Evolutionary conservation across 2,888 invertebrate genomes (phyloP).

Genomic region (Nymphalis c-album): DNA sequence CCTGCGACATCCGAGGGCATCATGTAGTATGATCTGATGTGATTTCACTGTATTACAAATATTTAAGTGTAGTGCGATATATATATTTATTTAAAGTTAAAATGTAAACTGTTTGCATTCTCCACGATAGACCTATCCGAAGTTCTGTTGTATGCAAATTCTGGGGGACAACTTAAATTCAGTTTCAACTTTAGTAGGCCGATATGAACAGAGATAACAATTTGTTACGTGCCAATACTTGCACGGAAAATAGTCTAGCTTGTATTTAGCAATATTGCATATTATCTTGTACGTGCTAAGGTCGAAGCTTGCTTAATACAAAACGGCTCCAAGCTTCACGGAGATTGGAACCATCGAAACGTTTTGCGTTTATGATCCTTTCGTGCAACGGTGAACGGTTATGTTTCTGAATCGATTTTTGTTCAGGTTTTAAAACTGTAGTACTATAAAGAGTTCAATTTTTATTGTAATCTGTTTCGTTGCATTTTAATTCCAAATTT

Average conservation of each 20-base stretch:
- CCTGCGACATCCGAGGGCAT: too few species aligned
- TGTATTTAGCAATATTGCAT: conserved; percentile 12
- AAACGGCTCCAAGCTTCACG: conserved; percentile 39
- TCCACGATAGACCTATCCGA: not conserved
- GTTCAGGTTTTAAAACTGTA: conserved; percentile 21
- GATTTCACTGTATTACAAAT: too few species aligned
- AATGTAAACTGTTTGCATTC: too few species aligned
- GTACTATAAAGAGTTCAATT: conserved; percentile 13
- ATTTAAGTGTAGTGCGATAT: not conserved
- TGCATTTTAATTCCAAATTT: conserved; percentile 5
- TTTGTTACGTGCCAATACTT: conserved; percentile 27
- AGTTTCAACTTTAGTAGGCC: conserved; percentile 18
- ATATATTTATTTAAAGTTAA: not conserved
- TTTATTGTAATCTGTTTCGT: conserved; percentile 9
- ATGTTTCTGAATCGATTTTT: conserved; percentile 34
- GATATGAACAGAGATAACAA: conserved; percentile 31
- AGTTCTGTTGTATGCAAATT: conserved; percentile 26
- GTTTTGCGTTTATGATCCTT: conserved; percentile 42
- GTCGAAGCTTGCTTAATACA: conserved; percentile 5
- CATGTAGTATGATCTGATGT: too few species aligned
- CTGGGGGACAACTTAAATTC: conserved; percentile 25
- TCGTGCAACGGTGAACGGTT: conserved; percentile 45
- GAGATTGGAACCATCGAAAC: conserved; percentile 43
- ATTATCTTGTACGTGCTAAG: not conserved
- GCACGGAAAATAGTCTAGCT: conserved; percentile 20